These are phyloP conservation scores for Ornithoptera alexandrae DNA, from an alignment of 2,888 invertebrate genomes.

Conservation along the genomic window DNA sequence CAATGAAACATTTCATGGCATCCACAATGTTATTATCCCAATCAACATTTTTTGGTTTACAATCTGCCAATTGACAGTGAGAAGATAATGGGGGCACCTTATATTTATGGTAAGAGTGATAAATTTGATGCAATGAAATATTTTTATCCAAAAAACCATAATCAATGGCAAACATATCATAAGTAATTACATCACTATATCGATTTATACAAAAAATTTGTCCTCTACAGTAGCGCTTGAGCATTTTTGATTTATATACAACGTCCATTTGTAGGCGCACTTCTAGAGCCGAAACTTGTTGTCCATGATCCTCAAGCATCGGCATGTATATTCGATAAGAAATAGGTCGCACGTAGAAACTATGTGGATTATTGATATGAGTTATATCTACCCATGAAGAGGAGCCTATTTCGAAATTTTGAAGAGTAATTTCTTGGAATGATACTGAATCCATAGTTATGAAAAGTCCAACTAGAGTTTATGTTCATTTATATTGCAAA, in stretches of 20 bases:
- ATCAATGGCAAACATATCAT: conserved; percentile 42
- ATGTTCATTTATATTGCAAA: too few relatives aligned
- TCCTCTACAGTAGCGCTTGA: conserved; percentile 26
- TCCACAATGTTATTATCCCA: conserved; percentile 36
- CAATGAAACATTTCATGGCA: conserved; percentile 41
- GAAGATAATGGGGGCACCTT: conserved; percentile 36
- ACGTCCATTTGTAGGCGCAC: conserved; percentile 9
- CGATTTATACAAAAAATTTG: conserved; percentile 32
- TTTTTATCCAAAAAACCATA: conserved; percentile 40
- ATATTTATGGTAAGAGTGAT: conserved; percentile 22
- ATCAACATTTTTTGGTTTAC: conserved; percentile 34
- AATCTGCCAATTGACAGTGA: conserved; percentile 42
- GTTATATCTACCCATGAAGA: conserved; percentile 34
- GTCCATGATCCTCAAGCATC: conserved; percentile 9
- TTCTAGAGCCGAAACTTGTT: conserved; percentile 1
- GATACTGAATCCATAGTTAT: conserved; percentile 15
- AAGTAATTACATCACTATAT: conserved; percentile 22
- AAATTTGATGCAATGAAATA: conserved; percentile 34
- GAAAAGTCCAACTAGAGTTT: not conserved
- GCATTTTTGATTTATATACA: conserved; percentile 21
- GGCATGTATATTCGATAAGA: conserved; percentile 29
- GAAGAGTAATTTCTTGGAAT: conserved; percentile 10
- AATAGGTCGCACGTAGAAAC: conserved; percentile 36
- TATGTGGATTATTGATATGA: conserved; percentile 33
- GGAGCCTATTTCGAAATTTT: conserved; percentile 22